Conservation (phyloP, 2,888 invertebrate genomes). For the Protophormia terraenovae region DNA sequence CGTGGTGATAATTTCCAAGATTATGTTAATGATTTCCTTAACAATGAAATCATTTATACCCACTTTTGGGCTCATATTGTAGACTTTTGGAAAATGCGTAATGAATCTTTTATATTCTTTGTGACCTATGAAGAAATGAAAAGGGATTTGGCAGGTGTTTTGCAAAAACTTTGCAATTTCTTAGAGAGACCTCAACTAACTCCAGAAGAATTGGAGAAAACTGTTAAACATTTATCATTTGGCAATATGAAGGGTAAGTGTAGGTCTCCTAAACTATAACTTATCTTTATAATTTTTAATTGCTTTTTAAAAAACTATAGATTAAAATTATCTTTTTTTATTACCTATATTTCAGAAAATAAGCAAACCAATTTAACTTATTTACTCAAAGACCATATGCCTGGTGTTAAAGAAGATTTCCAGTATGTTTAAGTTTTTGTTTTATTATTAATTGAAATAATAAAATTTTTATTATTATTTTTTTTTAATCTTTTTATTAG, state of each 20-base stretch:
- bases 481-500: constrained; percentile 32
- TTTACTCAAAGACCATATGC: constrained; percentile 13
- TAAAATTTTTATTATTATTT: neutral
- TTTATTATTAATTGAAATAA: too few species aligned
- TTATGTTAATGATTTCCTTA: constrained; percentile 57
- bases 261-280: constrained; percentile 36
- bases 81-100: constrained; percentile 74
- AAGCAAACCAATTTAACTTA: constrained; percentile 52
- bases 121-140: constrained; percentile 75
- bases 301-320: neutral
- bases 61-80: constrained; percentile 72
- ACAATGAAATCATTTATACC: constrained; percentile 55
- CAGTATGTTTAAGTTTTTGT: constrained; percentile 42
- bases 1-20: constrained; percentile 75
- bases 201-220: constrained; percentile 52
- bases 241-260: constrained; percentile 68
- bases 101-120: constrained; percentile 72
- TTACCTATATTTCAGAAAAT: constrained; percentile 43
- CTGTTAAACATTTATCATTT: constrained; percentile 68
- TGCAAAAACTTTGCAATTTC: constrained; percentile 61
- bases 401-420: constrained; percentile 47
- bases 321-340: neutral
- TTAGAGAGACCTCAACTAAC: constrained; percentile 43
- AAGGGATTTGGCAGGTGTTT: constrained; percentile 66
- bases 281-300: constrained; percentile 18